Evolutionary conservation across 2,797 vertebrate species (phyloP).

Genomic region (Pipistrellus pygmaeus): DNA sequence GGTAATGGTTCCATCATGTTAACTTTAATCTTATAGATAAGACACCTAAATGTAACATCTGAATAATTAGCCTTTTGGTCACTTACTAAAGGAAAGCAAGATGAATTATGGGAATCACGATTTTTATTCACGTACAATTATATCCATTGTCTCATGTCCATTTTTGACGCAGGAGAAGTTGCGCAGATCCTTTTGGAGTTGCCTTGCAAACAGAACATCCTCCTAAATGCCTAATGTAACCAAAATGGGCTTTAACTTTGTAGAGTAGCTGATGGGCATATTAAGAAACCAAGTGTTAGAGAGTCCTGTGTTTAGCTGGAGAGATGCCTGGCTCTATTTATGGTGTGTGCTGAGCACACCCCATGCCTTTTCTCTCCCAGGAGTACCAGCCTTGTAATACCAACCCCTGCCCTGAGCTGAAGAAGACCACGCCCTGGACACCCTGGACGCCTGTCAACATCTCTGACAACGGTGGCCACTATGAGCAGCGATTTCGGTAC

Average conservation of each 20-base stretch:
- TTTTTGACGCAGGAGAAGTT: neutral
- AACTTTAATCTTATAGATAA: neutral
- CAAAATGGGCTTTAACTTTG: neutral
- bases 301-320: neutral
- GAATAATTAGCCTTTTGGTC: neutral
- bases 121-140: neutral
- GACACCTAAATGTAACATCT: neutral
- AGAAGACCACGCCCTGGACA: conserved; percentile 99
- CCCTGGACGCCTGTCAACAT: conserved; percentile 99
- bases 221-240: neutral
- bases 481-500: conserved; percentile 97
- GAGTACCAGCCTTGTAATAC: conserved; percentile 98
- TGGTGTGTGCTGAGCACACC: fast-evolving
- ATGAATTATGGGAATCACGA: neutral
- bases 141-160: neutral
- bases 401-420: conserved; percentile 94
- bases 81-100: neutral
- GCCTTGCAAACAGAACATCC: neutral
- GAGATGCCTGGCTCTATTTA: fast-evolving
- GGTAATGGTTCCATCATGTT: neutral
- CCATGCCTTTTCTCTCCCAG: conserved; percentile 81
- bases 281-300: too few relatives aligned
- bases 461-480: conserved; percentile 97
- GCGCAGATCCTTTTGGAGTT: neutral
- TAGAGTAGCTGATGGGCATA: neutral